Evolutionary conservation across 2,888 invertebrate species (phyloP).

Genomic region (Sacculina carcini): DNA sequence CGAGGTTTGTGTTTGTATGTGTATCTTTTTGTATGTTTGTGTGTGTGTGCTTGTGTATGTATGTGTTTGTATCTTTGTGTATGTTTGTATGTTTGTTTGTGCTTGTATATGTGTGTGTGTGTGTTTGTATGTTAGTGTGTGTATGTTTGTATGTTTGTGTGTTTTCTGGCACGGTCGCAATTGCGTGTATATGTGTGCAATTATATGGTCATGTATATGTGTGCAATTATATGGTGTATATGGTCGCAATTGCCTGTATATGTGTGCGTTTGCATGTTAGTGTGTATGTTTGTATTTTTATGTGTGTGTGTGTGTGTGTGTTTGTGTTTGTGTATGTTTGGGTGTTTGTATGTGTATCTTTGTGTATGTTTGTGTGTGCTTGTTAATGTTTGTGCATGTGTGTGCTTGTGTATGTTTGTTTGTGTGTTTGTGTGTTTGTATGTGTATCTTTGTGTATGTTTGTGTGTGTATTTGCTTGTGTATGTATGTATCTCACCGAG

Average conservation of each 20-base stretch:
- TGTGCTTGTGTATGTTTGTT: background rate
- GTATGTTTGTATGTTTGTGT: no score
- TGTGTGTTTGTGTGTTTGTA: background rate
- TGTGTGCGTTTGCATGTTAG: no score
- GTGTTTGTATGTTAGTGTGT: no score
- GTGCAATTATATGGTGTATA: background rate
- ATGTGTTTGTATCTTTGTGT: no score
- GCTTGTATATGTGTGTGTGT: no score
- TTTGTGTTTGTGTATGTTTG: background rate
- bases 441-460: background rate
- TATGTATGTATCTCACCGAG: background rate
- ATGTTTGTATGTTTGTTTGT: no score
- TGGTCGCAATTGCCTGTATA: no score
- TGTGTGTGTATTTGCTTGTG: background rate
- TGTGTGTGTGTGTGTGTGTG: background rate
- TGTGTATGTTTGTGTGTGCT: background rate
- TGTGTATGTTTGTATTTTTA: no score
- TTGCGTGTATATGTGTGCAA: no score
- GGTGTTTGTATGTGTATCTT: background rate
- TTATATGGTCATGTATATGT: background rate
- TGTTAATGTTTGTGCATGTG: background rate
- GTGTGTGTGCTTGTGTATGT: background rate
- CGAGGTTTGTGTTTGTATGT: conserved; percentile 8
- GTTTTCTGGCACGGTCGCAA: no score
- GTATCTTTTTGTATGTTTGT: background rate